Conservation (phyloP, 2,888 invertebrate genomes). For the Panopea generosa region DNA sequence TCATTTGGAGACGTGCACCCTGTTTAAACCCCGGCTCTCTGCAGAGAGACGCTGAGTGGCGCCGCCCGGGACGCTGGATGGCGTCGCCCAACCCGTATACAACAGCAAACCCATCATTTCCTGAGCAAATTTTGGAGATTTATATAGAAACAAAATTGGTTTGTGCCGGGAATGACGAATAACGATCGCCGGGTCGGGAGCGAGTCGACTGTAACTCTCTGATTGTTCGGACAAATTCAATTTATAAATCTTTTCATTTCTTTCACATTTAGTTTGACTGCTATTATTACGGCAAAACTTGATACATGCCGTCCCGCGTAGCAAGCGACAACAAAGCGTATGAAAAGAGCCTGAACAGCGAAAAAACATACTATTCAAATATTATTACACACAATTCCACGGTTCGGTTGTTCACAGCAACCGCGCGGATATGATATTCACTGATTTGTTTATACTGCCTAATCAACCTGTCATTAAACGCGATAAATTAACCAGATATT, state of each 20-base stretch:
- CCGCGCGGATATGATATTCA: slow-evolving; percentile 28
- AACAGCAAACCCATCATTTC: slow-evolving; percentile 29
- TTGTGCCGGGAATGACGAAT: slow-evolving; percentile 32
- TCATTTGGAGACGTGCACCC: slow-evolving; percentile 21
- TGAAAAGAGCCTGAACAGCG: slow-evolving; percentile 33
- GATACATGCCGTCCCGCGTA: slow-evolving; percentile 46
- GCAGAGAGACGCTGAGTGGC: background rate
- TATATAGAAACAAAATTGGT: slow-evolving; percentile 31
- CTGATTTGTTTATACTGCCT: slow-evolving; percentile 59
- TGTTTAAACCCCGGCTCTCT: slow-evolving; percentile 4
- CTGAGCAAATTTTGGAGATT: slow-evolving; percentile 30
- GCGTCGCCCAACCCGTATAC: slow-evolving; percentile 20
- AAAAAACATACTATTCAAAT: slow-evolving; percentile 48
- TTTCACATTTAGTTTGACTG: slow-evolving; percentile 41
- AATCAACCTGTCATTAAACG: slow-evolving; percentile 56
- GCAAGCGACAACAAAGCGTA: slow-evolving; percentile 43
- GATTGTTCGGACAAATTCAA: slow-evolving; percentile 62
- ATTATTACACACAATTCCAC: slow-evolving; percentile 46
- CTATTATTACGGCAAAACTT: slow-evolving; percentile 54
- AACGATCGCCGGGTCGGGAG: slow-evolving; percentile 44
- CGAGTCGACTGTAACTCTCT: slow-evolving; percentile 37
- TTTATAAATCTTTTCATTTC: slow-evolving; percentile 60
- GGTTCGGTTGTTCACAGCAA: slow-evolving; percentile 47
- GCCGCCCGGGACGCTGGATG: no score
- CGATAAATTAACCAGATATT: slow-evolving; percentile 66